Base-by-base conservation (phyloP, 2,888 invertebrate genomes). In the Morpho deidamia region DNA sequence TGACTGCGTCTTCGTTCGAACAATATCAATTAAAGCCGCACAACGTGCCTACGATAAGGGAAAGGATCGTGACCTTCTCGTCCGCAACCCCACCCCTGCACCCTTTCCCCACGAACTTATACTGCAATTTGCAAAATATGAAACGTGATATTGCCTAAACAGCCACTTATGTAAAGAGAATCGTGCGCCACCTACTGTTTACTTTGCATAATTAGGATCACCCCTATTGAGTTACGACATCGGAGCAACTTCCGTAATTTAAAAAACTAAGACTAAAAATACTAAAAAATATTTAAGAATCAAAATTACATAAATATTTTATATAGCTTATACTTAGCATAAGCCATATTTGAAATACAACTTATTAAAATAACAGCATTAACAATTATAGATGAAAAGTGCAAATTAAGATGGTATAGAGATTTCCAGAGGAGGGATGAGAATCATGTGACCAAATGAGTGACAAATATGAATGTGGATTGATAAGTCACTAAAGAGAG, bases 81-180 rank as follows among this genome's bases (percentile, higher is more conserved):
- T 61, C 65, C 56, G 44, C 23, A 23, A 23, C 23, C 23, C 23
- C 23, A 42, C 45, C 60, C 59, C 59, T 42, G 1, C 5, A 23
- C 23, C 23, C 53, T 58, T 58, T 62, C 64, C 48, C 44, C 53
- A 51, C 58, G 55, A 71, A 71, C 70, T 72, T 66, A 70, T 80
- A 79, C 75, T 65, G 62, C 62, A 66, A 66, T 66, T 65, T 82
- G 71, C 72, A 74, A 81, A 81, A 77, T 75, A 77, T 72, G 70
- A 82, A 81, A 85, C 86, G 86, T 86, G 85, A 74, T 81, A 78
- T 78, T 72, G 82, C 83, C 70, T 86, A 84, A 87, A 82, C 73
- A 84, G 78, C 72, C 77, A 74, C 77, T 81, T 78, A 73, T 71
- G 73, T 72, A 71, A 76, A 78, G 76, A 74, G 71, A 78, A 72